Evolutionary conservation across 2,888 invertebrate genomes (phyloP).

Genomic region (Adineta ricciae): DNA sequence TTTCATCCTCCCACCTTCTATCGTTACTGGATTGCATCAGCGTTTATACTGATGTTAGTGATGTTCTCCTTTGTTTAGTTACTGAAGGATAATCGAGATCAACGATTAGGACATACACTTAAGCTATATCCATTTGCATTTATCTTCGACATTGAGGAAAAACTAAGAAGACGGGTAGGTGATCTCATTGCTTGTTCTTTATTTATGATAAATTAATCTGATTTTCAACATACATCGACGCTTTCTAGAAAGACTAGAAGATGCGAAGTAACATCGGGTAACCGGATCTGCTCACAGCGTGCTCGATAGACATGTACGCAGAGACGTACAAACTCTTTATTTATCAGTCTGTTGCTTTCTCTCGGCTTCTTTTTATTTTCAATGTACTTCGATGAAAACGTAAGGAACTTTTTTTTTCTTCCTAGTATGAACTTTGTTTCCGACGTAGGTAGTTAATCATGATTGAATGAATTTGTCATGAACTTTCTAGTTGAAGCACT

Average conservation of each 20-base stretch:
- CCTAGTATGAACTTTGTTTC: neutral
- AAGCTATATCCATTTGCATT: neutral
- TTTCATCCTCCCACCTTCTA: neutral
- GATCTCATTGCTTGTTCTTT: neutral
- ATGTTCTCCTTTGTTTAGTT: neutral
- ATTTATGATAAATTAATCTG: neutral
- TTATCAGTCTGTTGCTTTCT: no score
- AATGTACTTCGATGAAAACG: no score
- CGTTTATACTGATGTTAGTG: neutral
- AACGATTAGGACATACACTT: neutral
- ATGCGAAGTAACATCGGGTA: neutral
- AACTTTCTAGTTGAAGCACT: no score
- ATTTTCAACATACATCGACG: neutral
- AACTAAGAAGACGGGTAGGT: neutral
- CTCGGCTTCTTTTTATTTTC: no score
- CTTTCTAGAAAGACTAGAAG: neutral
- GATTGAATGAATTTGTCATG: neutral
- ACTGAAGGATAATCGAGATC: constrained; percentile 13
- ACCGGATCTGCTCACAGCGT: neutral
- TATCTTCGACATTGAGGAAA: constrained; percentile 1
- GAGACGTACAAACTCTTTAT: no score
- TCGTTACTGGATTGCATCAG: neutral
- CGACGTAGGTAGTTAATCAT: neutral
- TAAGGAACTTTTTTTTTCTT: no score
- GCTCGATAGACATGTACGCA: neutral